Base-by-base conservation (phyloP, 1,140 invertebrate species). In the Augochlora pura region DNA sequence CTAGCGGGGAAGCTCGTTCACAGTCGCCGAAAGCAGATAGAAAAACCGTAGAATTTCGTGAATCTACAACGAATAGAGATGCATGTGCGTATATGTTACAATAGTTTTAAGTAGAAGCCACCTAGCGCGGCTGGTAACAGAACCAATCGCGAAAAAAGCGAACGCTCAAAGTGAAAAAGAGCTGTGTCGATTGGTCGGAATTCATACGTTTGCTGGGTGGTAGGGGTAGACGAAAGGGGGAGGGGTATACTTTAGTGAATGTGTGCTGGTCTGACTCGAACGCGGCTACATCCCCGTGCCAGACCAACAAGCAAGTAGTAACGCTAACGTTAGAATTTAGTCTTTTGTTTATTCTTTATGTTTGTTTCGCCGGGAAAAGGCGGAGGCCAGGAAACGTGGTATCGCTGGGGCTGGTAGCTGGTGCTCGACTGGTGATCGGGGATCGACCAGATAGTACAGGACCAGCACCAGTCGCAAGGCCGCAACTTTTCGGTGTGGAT, bases 301-400 rank as follows among this genome's bases (percentile, higher is more conserved):
- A 69, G 77, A 42, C 46, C 57, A 59, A 38, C 46, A 38, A 79
- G 74, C 57, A 81, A 86, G 83, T 86, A 79, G 75, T 85, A 86
- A 85, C 84, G 67, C 39, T 67, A 69, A 49, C 68, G 57, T 77
- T 72, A 52, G 62, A 46, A 60, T 77, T 78, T 84, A 75, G 71
- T 69, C 72, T 86, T 85, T 85, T 72, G 71, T 75, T 77, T 82
- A 64, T 86, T 52, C 32, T 70, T 85, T 64, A 57, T 52, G 52
- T 81, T 80, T 66, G 42, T 76, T 69, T 79, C 46, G 4, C 14
- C 64, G 52, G 46, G 16, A 32, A 32, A 54, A 14, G 12, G n/a
- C 7, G 7, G 21, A 23, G 27, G n/a, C 39, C 16, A 21, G 38
- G 4, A 16, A 49, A 59, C 54, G 25, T 72, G 57, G 38, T 21